Conservation (phyloP, 2,797 vertebrate species). For the Chelon labrosus region DNA sequence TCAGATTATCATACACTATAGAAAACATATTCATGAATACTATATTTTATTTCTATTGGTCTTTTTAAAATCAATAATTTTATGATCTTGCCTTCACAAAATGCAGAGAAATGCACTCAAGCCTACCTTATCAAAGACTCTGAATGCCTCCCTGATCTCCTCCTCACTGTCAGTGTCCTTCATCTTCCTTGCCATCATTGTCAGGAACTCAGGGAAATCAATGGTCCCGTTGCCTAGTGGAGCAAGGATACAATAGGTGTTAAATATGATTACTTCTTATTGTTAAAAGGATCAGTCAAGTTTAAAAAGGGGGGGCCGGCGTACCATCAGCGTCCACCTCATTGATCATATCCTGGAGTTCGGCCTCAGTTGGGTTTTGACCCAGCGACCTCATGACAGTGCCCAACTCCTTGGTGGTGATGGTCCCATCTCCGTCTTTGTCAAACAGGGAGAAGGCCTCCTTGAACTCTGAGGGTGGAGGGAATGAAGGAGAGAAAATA, state of each 20-base stretch:
- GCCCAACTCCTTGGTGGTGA: conserved; percentile 98
- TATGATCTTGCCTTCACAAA: no score
- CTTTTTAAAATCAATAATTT: no score
- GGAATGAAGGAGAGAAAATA: background rate
- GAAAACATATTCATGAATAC: no score
- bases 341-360: conserved; percentile 99
- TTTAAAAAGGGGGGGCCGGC: conserved; percentile 8
- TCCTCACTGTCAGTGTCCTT: conserved; percentile 99
- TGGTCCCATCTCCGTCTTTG: conserved; percentile 98
- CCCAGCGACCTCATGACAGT: conserved; percentile 98
- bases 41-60: no score
- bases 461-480: conserved; percentile 92
- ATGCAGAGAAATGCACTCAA: background rate
- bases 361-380: conserved; percentile 97
- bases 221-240: conserved; percentile 95
- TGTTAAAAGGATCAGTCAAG: background rate
- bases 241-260: conserved; percentile 14
- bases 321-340: conserved; percentile 98
- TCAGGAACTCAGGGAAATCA: conserved; percentile 98
- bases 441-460: conserved; percentile 99
- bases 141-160: conserved; percentile 98
- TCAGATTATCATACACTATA: no score
- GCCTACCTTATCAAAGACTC: conserved; percentile 97
- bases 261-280: background rate
- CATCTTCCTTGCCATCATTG: conserved; percentile 99